Conservation (phyloP, 2,888 invertebrate genomes). For the Aphodius sticticus region DNA sequence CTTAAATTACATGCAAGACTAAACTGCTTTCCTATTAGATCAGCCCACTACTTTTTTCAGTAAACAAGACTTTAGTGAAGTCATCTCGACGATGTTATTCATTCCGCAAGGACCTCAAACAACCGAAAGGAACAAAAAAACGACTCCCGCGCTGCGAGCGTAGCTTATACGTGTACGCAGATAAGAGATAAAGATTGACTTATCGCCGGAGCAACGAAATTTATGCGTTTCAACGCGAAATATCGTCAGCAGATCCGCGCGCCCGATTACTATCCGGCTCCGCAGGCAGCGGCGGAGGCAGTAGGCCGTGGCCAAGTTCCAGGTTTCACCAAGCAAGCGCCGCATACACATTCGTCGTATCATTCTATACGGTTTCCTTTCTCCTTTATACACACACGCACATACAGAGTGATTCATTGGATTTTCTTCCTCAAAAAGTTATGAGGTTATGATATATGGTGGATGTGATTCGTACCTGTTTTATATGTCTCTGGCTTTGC, state of each 20-base stretch:
- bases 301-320: constrained; percentile 16
- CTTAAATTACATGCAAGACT: too few relatives aligned
- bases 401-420: neutral
- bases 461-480: too few relatives aligned
- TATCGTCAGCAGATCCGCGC: constrained; percentile 51
- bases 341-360: neutral
- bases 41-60: too few relatives aligned
- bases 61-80: neutral
- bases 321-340: neutral
- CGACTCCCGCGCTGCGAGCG: constrained; percentile 19
- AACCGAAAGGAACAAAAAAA: neutral
- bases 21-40: too few relatives aligned
- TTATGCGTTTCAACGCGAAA: constrained; percentile 51
- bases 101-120: neutral
- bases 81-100: neutral
- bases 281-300: neutral
- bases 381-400: neutral
- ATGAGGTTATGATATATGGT: neutral
- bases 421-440: neutral
- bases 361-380: neutral
- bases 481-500: too few relatives aligned
- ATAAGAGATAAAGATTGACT: constrained; percentile 52
- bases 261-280: constrained; percentile 43
- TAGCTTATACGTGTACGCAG: constrained; percentile 37
- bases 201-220: constrained; percentile 48